Percentiles rank a stretch among this genome's conserved stretches.
These are phyloP conservation scores for Allophyes oxyacanthae DNA, from an alignment of 2,888 invertebrate species.

Conservation along the genomic window DNA sequence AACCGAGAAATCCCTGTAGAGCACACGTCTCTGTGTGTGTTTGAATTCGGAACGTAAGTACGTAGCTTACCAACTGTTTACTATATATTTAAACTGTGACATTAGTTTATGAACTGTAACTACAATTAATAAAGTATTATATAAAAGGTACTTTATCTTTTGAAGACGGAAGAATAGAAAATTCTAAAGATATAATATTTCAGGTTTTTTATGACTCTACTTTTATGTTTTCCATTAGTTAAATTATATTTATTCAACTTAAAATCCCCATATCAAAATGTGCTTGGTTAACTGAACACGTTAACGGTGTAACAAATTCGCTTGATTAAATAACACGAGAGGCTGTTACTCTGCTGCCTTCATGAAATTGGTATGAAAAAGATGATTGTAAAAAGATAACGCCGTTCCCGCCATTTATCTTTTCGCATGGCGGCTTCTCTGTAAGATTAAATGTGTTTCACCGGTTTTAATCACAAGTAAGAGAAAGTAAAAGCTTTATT, in stretches of 20 bases:
- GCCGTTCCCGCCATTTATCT: conserved; percentile 55
- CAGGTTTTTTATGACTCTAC: conserved; percentile 5
- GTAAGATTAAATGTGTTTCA: conserved; percentile 56
- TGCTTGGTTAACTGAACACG: conserved; percentile 13
- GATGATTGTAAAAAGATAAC: conserved; percentile 61
- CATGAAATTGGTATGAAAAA: conserved; percentile 61
- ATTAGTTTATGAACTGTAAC: too few species aligned
- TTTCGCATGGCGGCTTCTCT: conserved; percentile 53
- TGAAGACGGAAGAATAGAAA: conserved; percentile 10
- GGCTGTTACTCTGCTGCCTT: conserved; percentile 58
- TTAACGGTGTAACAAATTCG: conserved; percentile 53
- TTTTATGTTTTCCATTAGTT: background rate
- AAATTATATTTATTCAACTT: conserved; percentile 1
- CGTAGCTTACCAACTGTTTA: too few species aligned
- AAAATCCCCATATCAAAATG: conserved; percentile 8
- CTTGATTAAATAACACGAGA: conserved; percentile 67
- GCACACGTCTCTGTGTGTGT: too few species aligned
- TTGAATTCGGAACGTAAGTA: too few species aligned
- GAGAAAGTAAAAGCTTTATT: conserved; percentile 43
- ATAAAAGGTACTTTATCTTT: conserved; percentile 29
- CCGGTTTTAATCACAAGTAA: conserved; percentile 50
- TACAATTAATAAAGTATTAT: conserved; percentile 21
- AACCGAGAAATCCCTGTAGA: too few species aligned
- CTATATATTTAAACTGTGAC: too few species aligned
- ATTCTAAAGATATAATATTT: conserved; percentile 8